Percentiles rank a stretch among this genome's conserved stretches.
Evolutionary conservation across 2,113 vertebrate species (phyloP).

Genomic region (Mesitornis unicolor): DNA sequence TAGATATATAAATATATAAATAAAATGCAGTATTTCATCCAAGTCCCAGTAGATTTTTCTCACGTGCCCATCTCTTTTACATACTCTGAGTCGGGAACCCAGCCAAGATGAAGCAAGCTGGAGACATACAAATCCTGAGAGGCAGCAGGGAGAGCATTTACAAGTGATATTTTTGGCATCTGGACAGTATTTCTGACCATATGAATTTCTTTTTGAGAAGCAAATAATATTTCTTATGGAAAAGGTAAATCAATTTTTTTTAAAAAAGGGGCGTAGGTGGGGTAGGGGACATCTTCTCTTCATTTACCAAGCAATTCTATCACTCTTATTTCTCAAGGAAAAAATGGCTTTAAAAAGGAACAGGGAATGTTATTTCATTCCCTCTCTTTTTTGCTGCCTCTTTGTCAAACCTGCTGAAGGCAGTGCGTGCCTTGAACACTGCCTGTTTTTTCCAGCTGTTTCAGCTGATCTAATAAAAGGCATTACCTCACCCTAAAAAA

Average conservation of each 20-base stretch:
- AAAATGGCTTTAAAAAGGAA: not conserved
- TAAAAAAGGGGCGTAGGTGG: rapidly evolving
- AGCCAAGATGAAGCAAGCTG: slow-evolving; percentile 10
- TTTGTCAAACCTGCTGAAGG: not conserved
- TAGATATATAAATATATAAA: too few relatives aligned
- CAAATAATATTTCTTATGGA: not conserved
- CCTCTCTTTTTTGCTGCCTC: not conserved
- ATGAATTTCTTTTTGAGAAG: not conserved
- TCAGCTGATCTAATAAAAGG: not conserved
- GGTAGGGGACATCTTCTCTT: not conserved
- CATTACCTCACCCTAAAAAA: not conserved
- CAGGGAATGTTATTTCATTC: not conserved
- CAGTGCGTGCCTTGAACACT: not conserved
- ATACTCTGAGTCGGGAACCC: not conserved
- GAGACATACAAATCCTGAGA: not conserved
- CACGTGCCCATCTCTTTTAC: not conserved
- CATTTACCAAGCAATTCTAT: not conserved
- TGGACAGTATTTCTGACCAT: not conserved
- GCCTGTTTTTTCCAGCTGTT: not conserved
- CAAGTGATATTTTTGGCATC: not conserved
- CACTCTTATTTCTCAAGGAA: not conserved
- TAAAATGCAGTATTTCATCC: not conserved
- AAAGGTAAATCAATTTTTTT: not conserved
- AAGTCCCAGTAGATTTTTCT: not conserved
- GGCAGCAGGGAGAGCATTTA: not conserved